Evolutionary conservation across 1,140 invertebrate genomes (phyloP), one percentile per base, ranked within the genome.

Genomic region (Geopemphigus sp.): DNA sequence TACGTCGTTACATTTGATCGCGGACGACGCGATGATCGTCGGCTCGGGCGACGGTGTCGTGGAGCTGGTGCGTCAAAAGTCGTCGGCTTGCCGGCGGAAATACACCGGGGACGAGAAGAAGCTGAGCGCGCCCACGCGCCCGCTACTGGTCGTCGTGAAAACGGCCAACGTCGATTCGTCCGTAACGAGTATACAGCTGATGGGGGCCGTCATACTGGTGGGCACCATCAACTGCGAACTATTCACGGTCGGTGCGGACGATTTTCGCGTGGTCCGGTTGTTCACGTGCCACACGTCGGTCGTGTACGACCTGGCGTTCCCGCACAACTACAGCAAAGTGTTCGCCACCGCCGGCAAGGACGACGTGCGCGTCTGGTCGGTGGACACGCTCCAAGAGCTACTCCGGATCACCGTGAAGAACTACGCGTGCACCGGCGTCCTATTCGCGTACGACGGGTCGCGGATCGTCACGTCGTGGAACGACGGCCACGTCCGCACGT

Each of bases 311-410:
- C 87, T 97, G 53, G 89, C 90, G 10, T 97, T 97, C 86, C 94
- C 95, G 53, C 87, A 91, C 56, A 88, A 91, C 80, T 92, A 91
- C 86, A 91, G 91, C 0, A 90, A 93, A 78, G 91, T 96, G 81
- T 96, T 97, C 86, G 92, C 93, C 29, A 95, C 94, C 0, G 92
- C 90, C 63, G 92, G 94, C 80, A 89, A 90, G 83, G 90, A 96
- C 84, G 91, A 93, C 82, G 91, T 97, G 29, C 88, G 95, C 81
- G 88, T 97, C 32, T 98, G 95, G 95, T 91, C 91, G 82, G 85
- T 91, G 32, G 85, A 87, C 32, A 90, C 90, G 0, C 90, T 90
- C 81, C 90, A 91, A 83, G 95, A 97, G 87, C 85, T 95, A 68
- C 87, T 95, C 1, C 88, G 95, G 53, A 93, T 96, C 70, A 89